Evolutionary conservation across 2,113 vertebrate genomes (phyloP).

Genomic region (Euleptes europaea): DNA sequence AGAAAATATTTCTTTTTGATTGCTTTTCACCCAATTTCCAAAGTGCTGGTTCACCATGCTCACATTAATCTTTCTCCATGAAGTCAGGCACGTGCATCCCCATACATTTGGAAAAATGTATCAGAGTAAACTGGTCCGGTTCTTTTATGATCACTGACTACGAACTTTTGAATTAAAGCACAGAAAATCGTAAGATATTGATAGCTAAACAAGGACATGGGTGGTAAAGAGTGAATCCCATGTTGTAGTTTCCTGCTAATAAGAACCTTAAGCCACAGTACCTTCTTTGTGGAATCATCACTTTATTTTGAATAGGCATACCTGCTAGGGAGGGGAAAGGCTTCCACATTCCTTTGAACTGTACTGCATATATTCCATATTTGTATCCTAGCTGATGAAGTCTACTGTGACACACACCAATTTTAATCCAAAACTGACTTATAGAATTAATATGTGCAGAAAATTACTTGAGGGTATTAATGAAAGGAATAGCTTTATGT

Average conservation of each 20-base stretch:
- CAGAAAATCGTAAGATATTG: background rate
- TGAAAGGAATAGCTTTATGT: constrained; percentile 60
- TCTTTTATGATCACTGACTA: background rate
- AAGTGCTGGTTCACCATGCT: background rate
- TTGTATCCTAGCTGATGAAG: constrained; percentile 36
- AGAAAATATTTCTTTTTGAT: background rate
- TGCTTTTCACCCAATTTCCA: no score
- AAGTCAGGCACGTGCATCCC: background rate
- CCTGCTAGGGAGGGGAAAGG: background rate
- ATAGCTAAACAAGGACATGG: background rate
- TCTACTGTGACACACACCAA: constrained; percentile 49
- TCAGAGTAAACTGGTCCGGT: background rate
- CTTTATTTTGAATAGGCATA: background rate
- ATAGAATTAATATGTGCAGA: constrained; percentile 51
- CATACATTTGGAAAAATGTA: background rate
- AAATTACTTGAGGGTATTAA: constrained; percentile 54
- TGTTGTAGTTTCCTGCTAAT: background rate
- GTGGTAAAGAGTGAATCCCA: background rate
- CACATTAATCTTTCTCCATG: background rate
- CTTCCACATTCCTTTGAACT: background rate
- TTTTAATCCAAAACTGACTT: constrained; percentile 65
- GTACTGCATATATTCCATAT: constrained; percentile 40
- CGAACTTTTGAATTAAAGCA: background rate
- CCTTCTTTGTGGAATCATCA: background rate
- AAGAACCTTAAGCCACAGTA: accelerated